Conservation (phyloP, 2,888 invertebrate genomes). For the Margaritifera margaritifera region DNA sequence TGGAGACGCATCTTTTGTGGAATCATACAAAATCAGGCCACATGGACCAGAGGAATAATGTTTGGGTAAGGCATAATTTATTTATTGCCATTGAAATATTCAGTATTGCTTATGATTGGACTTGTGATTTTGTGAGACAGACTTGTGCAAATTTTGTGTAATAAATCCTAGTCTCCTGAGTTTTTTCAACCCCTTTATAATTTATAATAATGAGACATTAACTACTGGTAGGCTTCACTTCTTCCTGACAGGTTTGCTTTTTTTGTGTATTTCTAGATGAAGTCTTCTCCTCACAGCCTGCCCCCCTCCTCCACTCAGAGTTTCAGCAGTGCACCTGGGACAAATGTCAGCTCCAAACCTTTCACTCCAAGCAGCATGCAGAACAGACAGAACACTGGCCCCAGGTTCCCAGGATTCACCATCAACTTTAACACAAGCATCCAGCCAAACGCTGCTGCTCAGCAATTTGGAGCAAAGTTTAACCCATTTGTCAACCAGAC, state of each 20-base stretch:
- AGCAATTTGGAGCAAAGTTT: constrained; percentile 30
- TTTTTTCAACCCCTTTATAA: constrained; percentile 2
- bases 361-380: constrained; percentile 47
- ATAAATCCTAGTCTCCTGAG: background rate
- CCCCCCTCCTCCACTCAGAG: constrained; percentile 34
- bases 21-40: too few species aligned
- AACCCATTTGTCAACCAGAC: constrained; percentile 18
- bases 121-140: too few species aligned
- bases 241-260: constrained; percentile 3
- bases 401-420: constrained; percentile 31
- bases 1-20: too few species aligned
- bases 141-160: background rate
- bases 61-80: too few species aligned
- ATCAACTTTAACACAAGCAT: constrained; percentile 24
- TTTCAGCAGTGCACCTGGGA: constrained; percentile 31
- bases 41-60: too few species aligned
- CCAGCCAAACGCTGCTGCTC: constrained; percentile 23
- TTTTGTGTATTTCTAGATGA: constrained; percentile 45
- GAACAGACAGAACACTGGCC: constrained; percentile 28
- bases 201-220: background rate
- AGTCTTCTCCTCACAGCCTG: constrained; percentile 54
- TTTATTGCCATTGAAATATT: too few species aligned
- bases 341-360: constrained; percentile 49
- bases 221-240: background rate
- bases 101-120: too few species aligned